Evolutionary conservation across 2,888 invertebrate species (phyloP).

Genomic region (Thymelicus acteon): DNA sequence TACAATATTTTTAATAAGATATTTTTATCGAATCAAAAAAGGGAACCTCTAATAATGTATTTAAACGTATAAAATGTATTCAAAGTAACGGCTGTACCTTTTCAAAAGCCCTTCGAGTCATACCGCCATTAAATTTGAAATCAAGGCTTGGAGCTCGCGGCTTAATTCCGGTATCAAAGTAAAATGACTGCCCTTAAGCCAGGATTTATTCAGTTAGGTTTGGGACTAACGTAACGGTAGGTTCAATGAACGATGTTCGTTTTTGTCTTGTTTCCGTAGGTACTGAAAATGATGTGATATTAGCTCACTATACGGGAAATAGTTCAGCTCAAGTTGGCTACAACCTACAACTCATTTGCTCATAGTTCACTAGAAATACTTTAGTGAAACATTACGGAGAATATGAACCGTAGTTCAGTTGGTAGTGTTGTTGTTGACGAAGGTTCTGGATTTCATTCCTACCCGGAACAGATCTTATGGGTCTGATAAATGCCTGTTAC

Average conservation of each 20-base stretch:
- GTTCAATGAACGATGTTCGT: not conserved
- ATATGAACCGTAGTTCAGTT: no score
- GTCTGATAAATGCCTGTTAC: no score
- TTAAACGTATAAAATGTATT: conserved; percentile 4
- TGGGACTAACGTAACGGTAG: conserved; percentile 1
- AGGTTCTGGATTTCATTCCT: no score
- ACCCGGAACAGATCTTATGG: no score
- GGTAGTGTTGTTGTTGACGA: no score
- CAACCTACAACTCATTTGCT: no score
- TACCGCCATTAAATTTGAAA: conserved; percentile 23
- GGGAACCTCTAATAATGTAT: not conserved
- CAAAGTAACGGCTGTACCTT: conserved; percentile 5
- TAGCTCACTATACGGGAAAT: not conserved
- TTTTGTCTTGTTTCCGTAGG: not conserved
- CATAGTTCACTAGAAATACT: no score
- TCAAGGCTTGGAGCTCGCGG: conserved; percentile 8
- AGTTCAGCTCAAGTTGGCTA: no score
- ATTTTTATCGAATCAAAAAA: not conserved
- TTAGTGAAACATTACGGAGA: no score
- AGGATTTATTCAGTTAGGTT: conserved; percentile 22
- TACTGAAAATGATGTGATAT: not conserved
- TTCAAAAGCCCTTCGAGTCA: not conserved
- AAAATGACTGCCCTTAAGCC: conserved; percentile 21
- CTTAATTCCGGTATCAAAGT: conserved; percentile 23
- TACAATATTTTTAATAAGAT: no score